Conservation (phyloP, 2,888 invertebrate genomes). For the Tetragonisca angustula region DNA sequence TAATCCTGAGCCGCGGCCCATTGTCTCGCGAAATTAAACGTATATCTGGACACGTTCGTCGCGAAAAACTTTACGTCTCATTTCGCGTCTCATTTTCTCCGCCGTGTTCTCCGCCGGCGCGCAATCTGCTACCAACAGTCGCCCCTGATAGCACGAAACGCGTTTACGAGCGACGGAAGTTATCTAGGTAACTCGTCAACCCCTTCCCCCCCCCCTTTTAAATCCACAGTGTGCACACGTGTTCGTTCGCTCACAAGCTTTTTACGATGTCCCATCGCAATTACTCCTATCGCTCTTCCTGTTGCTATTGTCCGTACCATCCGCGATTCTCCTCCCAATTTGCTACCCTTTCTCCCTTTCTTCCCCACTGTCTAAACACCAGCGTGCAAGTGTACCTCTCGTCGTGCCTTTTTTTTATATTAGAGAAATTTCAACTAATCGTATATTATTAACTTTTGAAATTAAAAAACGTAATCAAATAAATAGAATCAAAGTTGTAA, state of each 20-base stretch:
- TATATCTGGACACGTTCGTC: conserved; percentile 39
- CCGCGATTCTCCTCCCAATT: too few relatives aligned
- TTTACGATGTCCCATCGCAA: neutral
- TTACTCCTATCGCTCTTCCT: neutral
- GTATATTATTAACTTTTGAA: too few relatives aligned
- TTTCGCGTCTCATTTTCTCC: neutral
- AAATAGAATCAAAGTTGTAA: too few relatives aligned
- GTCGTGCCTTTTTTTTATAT: too few relatives aligned
- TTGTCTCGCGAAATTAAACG: conserved; percentile 57
- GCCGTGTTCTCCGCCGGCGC: neutral
- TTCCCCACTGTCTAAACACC: too few relatives aligned
- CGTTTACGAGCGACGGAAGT: neutral
- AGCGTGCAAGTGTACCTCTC: too few relatives aligned
- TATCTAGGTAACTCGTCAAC: neutral
- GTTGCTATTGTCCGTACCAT: neutral
- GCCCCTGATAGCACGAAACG: neutral
- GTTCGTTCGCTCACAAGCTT: neutral
- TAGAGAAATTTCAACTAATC: too few relatives aligned
- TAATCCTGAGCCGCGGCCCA: conserved; percentile 39
- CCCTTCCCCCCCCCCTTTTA: neutral
- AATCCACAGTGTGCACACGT: neutral
- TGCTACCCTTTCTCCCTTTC: neutral
- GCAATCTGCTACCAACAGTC: neutral
- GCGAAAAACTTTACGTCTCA: conserved; percentile 23
- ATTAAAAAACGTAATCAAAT: too few relatives aligned